A percentile compares a stretch with the other conserved stretches of the same genome.
These are phyloP conservation scores for Kradibia gibbosae DNA, from an alignment of 1,140 invertebrate genomes.

Conservation along the genomic window DNA sequence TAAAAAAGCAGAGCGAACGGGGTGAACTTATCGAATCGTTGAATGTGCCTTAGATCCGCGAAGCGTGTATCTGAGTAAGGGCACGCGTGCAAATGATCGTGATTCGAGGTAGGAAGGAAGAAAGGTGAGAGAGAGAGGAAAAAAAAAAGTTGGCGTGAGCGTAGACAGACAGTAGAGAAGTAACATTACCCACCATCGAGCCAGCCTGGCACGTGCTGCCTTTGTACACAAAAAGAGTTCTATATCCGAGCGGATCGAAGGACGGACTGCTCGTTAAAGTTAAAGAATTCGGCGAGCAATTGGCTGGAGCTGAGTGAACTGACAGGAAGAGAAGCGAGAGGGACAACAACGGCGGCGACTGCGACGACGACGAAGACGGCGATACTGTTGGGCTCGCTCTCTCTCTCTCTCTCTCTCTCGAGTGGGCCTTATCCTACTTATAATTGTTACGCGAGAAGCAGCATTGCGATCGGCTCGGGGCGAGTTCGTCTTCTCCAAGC, in stretches of 20 bases:
- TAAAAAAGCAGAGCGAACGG: neutral
- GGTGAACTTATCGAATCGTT: neutral
- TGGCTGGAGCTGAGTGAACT: neutral
- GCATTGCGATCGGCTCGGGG: neutral
- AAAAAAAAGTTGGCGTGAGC: neutral
- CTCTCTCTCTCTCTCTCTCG: neutral
- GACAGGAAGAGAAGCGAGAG: neutral
- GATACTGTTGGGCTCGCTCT: neutral
- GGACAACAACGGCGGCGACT: neutral
- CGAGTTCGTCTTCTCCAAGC: neutral
- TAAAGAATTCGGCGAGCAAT: neutral
- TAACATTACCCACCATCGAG: slow-evolving; percentile 19
- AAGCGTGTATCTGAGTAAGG: too few relatives aligned
- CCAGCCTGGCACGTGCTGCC: slow-evolving; percentile 9
- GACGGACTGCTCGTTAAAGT: neutral
- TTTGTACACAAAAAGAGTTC: neutral
- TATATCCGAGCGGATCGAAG: neutral
- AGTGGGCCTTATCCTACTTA: neutral
- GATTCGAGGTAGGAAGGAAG: too few relatives aligned
- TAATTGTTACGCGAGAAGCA: neutral
- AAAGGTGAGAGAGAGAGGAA: neutral
- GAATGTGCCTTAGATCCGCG: too few relatives aligned
- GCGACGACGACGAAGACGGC: neutral
- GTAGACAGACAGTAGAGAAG: neutral
- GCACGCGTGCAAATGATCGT: too few relatives aligned